phyloP scores from a whole-genome alignment of 2,888 invertebrate genomes.

The Pocota personata region DNA sequence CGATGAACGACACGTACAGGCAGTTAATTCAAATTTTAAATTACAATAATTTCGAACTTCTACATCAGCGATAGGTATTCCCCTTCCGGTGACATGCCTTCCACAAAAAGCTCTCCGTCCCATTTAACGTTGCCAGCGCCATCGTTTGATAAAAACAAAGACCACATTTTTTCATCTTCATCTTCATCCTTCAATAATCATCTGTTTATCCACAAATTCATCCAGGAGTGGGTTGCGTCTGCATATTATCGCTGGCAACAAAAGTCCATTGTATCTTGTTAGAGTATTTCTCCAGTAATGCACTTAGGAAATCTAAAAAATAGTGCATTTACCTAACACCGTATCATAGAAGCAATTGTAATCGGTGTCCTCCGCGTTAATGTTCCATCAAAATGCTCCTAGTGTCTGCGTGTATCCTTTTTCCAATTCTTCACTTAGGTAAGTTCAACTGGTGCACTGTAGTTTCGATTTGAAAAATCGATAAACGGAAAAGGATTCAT shows the following conservation, averaged over 20 bases:
- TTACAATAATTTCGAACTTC: neutral
- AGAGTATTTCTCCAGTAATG: neutral
- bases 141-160: neutral
- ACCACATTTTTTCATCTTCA: neutral
- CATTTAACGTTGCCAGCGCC: neutral
- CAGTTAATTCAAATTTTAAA: neutral
- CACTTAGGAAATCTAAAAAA: neutral
- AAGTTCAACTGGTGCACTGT: slow-evolving; percentile 47
- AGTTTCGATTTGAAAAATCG: slow-evolving; percentile 34
- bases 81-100: neutral
- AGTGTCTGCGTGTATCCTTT: slow-evolving; percentile 49
- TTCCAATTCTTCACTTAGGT: slow-evolving; percentile 59
- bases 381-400: slow-evolving; percentile 60
- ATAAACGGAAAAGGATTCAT: slow-evolving; percentile 43
- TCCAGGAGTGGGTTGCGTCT: neutral
- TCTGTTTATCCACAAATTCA: neutral
- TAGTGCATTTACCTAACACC: neutral
- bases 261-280: neutral
- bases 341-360: neutral
- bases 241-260: neutral
- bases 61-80: no score
- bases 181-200: neutral
- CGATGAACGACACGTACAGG: no score
- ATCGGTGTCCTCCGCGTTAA: slow-evolving; percentile 32
- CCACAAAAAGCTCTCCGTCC: neutral